Evolutionary conservation across 2,888 invertebrate genomes (phyloP).

Genomic region (Aporophyla lueneburgensis): DNA sequence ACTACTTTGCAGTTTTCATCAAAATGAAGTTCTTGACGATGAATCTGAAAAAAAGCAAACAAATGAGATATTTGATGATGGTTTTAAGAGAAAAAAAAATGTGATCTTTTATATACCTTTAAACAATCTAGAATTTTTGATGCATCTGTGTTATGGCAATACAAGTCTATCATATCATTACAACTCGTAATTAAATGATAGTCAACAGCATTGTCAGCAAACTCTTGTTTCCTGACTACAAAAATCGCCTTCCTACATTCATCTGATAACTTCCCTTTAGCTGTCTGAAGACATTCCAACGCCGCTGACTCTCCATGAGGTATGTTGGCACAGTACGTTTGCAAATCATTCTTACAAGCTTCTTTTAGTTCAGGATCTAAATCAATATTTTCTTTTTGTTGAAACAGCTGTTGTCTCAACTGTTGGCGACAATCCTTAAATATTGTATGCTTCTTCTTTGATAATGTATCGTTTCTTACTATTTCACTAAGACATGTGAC

Average conservation of each 20-base stretch:
- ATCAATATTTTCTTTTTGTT: slow-evolving; percentile 97
- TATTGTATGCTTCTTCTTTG: slow-evolving; percentile 94
- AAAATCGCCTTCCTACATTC: slow-evolving; percentile 96
- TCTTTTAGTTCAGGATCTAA: slow-evolving; percentile 96
- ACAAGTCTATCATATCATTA: slow-evolving; percentile 96
- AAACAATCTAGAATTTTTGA: slow-evolving; percentile 94
- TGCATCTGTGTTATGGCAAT: slow-evolving; percentile 94
- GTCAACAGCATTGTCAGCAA: slow-evolving; percentile 96
- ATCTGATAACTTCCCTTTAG: slow-evolving; percentile 92
- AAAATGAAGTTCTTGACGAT: slow-evolving; percentile 94
- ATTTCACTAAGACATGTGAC: slow-evolving; percentile 97
- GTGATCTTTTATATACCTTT: slow-evolving; percentile 88
- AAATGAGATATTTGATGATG: too few relatives aligned
- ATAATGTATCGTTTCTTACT: slow-evolving; percentile 96
- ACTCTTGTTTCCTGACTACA: slow-evolving; percentile 96
- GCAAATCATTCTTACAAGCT: slow-evolving; percentile 95
- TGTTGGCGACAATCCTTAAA: slow-evolving; percentile 97
- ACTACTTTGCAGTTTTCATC: slow-evolving; percentile 95
- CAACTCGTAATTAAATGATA: slow-evolving; percentile 96
- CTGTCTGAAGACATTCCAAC: slow-evolving; percentile 94
- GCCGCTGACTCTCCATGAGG: slow-evolving; percentile 93
- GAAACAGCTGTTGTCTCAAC: slow-evolving; percentile 96
- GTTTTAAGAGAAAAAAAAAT: not conserved
- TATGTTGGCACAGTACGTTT: slow-evolving; percentile 92
- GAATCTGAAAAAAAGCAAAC: slow-evolving; percentile 86